phyloP scores from a whole-genome alignment of 2,113 vertebrate species.

The Pteronura brasiliensis region DNA sequence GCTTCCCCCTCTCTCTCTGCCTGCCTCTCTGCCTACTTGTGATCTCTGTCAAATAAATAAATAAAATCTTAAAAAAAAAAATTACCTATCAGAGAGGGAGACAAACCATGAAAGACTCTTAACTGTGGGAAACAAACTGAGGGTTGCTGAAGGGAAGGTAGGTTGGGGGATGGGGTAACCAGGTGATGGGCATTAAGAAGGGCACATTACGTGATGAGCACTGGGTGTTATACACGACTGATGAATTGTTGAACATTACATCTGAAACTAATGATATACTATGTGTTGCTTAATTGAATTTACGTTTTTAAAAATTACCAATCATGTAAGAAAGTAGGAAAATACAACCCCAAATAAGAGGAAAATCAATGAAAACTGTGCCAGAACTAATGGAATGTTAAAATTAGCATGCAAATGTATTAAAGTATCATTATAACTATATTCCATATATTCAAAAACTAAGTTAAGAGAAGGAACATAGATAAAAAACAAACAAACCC shows the following conservation, averaged over 20 bases:
- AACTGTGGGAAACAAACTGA: neutral
- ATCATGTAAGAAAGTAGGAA: neutral
- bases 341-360: neutral
- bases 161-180: neutral
- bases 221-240: neutral
- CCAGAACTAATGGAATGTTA: neutral
- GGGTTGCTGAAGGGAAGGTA: neutral
- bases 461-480: neutral
- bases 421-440: neutral
- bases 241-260: neutral
- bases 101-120: neutral
- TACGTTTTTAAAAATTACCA: neutral
- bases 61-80: neutral
- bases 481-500: neutral
- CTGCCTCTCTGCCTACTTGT: too few species aligned
- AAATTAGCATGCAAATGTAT: neutral
- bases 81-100: neutral
- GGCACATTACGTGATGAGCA: neutral
- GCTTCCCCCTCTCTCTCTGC: too few species aligned
- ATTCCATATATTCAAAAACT: neutral
- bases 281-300: neutral
- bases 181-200: neutral
- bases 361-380: neutral
- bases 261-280: neutral
- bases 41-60: too few species aligned